Evolutionary conservation across 2,888 invertebrate species (phyloP), one percentile per base, ranked within the genome.

Genomic region (Apodemia mormo): DNA sequence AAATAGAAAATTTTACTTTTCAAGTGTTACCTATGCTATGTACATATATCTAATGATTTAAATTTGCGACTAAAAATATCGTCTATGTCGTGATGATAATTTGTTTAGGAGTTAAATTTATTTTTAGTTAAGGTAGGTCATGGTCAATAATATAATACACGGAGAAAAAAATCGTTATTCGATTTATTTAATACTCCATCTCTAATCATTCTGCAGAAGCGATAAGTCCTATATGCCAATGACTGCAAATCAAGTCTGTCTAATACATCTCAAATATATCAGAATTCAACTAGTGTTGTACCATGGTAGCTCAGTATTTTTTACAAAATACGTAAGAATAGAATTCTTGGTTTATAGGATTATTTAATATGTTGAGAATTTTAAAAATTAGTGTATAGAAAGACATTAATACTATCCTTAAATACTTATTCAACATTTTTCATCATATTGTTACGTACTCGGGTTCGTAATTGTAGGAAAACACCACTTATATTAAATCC

Each of bases 321-420:
- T 56, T 56, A 56, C 22, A 56, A 56, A 56, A 56, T 56, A 56
- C 56, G 29, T 56, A 56, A 56, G 29, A 56, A 56, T 56, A 56
- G 56, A 29, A 56, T 56, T 56, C 54, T 54, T 54, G 56, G 29
- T 56, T 56, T 56, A 22, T 56, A 56, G 22, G 29, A 29, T 56
- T 56, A 29, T 56, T 56, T 29, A 56, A 22, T 54, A 54, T 54
- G 52, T 52, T 52, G 12, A n/a, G 40, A 40, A 40, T 40, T 40
- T 40, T 40, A 40, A 7, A 40, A 40, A 40, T 40, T 40, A 7
- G 40, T 40, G 40, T 40, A 52, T n/a, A 52, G 14, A n/a, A n/a
- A 4, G 52, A n/a, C n/a, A 52, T 33, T 33, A 33, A 33, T 33
- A 33, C 33, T 33, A 33, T 33, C 33, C 33, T 33, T 33, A 33